These are phyloP conservation scores for Oxygymnocypris stewartii DNA, from an alignment of 2,113 vertebrate species.

Conservation along the genomic window DNA sequence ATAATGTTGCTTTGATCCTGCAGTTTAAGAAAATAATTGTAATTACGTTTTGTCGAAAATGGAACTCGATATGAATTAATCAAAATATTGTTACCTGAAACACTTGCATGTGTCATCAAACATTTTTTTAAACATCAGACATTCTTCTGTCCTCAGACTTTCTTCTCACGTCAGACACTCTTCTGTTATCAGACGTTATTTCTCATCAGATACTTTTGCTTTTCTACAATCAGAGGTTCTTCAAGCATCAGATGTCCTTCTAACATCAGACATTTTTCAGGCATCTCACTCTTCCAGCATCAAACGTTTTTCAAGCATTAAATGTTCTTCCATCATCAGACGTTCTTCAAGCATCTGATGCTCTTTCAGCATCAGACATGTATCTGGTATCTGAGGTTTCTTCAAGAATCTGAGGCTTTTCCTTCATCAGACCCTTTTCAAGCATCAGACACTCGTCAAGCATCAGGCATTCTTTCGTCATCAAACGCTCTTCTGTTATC, in stretches of 20 bases:
- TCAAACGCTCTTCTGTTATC: not conserved
- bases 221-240: too few species aligned
- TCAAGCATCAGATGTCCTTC: not conserved
- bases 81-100: not conserved
- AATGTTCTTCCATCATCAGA: not conserved
- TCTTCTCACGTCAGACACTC: too few species aligned
- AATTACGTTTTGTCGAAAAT: not conserved
- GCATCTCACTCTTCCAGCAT: not conserved
- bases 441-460: not conserved
- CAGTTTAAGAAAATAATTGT: conserved; percentile 6
- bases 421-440: not conserved
- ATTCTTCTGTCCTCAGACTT: not conserved
- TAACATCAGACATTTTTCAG: not conserved
- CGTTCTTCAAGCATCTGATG: not conserved
- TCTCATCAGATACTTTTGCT: too few species aligned
- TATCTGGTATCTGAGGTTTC: not conserved
- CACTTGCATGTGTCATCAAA: not conserved
- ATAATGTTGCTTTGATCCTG: conserved; percentile 17
- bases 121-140: not conserved
- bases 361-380: not conserved
- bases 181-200: too few species aligned
- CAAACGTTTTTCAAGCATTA: not conserved
- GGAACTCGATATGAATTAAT: not conserved
- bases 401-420: not conserved
- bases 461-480: not conserved